Evolutionary conservation across 2,797 vertebrate species (phyloP).

Genomic region (Clarias platycephalus): DNA sequence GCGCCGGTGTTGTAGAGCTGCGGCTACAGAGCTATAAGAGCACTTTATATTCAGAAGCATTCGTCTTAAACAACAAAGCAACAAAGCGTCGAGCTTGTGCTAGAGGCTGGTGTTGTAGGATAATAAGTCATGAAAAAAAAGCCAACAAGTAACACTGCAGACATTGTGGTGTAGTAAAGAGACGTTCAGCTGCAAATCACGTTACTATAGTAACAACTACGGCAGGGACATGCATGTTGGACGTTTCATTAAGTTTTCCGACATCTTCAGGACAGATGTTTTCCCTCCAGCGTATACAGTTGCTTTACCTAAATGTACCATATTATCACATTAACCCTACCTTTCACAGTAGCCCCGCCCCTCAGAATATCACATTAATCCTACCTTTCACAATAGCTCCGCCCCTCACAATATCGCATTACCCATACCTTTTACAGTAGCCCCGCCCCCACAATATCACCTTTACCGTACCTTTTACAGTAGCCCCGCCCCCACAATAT

Average conservation of each 20-base stretch:
- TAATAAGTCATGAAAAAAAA: neutral
- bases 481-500: too few species aligned
- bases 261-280: neutral
- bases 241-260: neutral
- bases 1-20: neutral
- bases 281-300: too few species aligned
- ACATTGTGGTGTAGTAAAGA: neutral
- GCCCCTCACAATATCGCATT: too few species aligned
- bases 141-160: constrained; percentile 2
- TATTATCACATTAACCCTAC: too few species aligned
- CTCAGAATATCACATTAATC: too few species aligned
- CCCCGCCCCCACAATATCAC: too few species aligned
- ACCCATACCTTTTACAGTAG: too few species aligned
- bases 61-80: constrained; percentile 1
- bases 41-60: constrained; percentile 1
- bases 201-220: neutral
- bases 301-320: too few species aligned
- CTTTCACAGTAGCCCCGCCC: too few species aligned
- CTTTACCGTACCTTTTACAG: too few species aligned
- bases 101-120: neutral
- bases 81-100: neutral
- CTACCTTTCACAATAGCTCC: too few species aligned
- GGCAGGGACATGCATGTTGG: neutral
- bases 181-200: neutral
- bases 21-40: neutral